Conservation (phyloP, 1,140 invertebrate genomes). For the Oryctes rhinoceros region DNA sequence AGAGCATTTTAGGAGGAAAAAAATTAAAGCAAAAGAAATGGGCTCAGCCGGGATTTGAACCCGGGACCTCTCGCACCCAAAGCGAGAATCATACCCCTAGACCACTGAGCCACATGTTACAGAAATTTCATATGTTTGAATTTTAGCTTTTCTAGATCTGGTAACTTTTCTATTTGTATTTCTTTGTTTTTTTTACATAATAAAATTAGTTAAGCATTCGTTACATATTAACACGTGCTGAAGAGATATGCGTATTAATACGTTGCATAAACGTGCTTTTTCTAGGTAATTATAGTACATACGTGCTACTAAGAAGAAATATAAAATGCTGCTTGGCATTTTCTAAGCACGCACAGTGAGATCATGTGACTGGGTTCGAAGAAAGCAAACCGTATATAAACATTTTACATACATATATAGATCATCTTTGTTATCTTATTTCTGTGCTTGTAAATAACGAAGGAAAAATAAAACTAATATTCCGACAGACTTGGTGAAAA, state of each 20-base stretch:
- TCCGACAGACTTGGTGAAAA: too few relatives aligned
- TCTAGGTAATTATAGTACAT: background rate
- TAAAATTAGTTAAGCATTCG: background rate
- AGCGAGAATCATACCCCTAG: conserved; percentile 59
- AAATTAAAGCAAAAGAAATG: conserved; percentile 38
- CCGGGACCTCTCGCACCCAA: conserved; percentile 59
- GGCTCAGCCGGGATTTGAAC: conserved; percentile 59
- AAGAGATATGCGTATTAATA: background rate
- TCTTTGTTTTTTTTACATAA: background rate
- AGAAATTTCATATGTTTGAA: background rate
- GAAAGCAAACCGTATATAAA: background rate
- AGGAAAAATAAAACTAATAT: too few relatives aligned
- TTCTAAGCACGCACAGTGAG: background rate
- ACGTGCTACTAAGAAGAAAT: background rate
- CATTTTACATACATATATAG: too few relatives aligned
- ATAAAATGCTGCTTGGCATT: background rate
- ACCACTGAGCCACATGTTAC: conserved; percentile 53
- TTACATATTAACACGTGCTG: background rate
- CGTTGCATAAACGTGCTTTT: background rate
- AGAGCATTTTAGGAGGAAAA: background rate
- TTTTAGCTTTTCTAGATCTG: background rate
- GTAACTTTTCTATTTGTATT: background rate
- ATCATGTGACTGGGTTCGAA: background rate
- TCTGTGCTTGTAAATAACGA: too few relatives aligned
- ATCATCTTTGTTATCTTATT: too few relatives aligned